Conservation (phyloP, 2,113 vertebrate genomes). For the Syngnathus scovelli region DNA sequence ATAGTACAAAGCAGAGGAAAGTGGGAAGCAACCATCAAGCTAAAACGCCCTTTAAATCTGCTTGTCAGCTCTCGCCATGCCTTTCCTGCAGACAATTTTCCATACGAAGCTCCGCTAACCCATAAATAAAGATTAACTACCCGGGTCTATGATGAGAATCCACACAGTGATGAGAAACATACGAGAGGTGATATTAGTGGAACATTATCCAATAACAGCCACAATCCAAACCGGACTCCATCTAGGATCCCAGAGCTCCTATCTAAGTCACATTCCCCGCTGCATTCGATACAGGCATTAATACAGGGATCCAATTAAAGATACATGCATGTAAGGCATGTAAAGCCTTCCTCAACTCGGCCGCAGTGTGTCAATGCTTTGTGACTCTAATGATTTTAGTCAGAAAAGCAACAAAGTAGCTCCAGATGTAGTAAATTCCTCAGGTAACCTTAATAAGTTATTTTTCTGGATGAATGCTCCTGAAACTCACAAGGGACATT, state of each 20-base stretch:
- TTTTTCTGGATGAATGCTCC: constrained; percentile 45
- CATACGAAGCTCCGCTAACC: constrained; percentile 46
- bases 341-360: not conserved
- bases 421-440: constrained; percentile 35
- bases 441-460: constrained; percentile 34
- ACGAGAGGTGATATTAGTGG: constrained; percentile 54
- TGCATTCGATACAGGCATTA: constrained; percentile 29
- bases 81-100: constrained; percentile 39
- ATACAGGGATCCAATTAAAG: constrained; percentile 58
- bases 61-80: constrained; percentile 32
- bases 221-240: constrained; percentile 29
- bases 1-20: constrained; percentile 39
- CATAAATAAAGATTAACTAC: constrained; percentile 47
- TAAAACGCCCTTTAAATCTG: constrained; percentile 19
- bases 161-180: constrained; percentile 51
- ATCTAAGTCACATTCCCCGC: constrained; percentile 16
- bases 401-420: constrained; percentile 11
- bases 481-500: constrained; percentile 19
- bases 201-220: constrained; percentile 43
- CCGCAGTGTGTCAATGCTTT: not conserved
- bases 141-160: constrained; percentile 44
- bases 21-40: constrained; percentile 18
- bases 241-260: constrained; percentile 4
- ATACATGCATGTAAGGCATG: constrained; percentile 41
- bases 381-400: constrained; percentile 1